Conservation (phyloP, 1,140 invertebrate genomes). For the Ostrea denselamellosa region DNA sequence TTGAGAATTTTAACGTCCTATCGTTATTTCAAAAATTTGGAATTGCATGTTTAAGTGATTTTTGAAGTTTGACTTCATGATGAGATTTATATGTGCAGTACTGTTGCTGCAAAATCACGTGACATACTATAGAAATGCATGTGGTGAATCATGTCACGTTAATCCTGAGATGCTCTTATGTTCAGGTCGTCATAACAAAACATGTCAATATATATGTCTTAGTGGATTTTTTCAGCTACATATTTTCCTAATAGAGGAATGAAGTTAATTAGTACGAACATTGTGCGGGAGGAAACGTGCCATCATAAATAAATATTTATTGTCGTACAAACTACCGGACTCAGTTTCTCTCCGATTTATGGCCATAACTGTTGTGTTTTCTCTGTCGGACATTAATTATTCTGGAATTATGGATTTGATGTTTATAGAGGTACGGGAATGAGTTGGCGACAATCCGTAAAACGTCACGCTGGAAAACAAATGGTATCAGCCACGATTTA, state of each 20-base stretch:
- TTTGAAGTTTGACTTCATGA: too few relatives aligned
- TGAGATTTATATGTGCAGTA: too few relatives aligned
- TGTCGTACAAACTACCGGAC: background rate
- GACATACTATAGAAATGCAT: too few relatives aligned
- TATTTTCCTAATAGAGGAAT: background rate
- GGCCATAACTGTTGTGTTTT: conserved; percentile 31
- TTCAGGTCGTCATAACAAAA: background rate
- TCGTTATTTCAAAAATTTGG: background rate
- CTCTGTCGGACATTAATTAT: conserved; percentile 29
- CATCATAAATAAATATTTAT: conserved; percentile 33
- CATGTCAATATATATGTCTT: background rate
- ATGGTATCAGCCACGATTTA: background rate
- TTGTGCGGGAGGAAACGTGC: conserved; percentile 14
- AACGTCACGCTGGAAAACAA: background rate
- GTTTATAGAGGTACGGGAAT: background rate
- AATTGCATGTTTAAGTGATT: background rate
- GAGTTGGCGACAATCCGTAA: background rate
- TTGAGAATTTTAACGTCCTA: background rate
- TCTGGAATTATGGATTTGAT: conserved; percentile 29
- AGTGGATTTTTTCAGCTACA: background rate
- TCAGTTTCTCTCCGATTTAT: background rate
- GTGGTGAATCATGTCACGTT: too few relatives aligned
- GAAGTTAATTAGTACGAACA: background rate
- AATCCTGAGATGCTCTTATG: too few relatives aligned
- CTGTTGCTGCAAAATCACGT: too few relatives aligned